phyloP scores from a whole-genome alignment of 2,113 vertebrate genomes.

The Eurystomus gularis region DNA sequence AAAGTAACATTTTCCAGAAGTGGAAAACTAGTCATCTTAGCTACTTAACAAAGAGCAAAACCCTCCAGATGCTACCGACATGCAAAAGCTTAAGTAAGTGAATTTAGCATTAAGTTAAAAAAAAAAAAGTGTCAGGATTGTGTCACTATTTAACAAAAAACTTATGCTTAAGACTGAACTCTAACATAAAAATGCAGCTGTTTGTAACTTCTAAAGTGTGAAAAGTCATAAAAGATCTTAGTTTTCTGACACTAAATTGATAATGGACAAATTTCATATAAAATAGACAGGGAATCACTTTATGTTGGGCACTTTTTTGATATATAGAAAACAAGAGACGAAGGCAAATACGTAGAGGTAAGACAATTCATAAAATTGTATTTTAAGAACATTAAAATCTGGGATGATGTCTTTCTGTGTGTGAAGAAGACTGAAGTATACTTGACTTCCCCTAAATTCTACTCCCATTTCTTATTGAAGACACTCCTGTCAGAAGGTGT shows the following conservation, averaged over 20 bases:
- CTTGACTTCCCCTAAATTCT: not conserved
- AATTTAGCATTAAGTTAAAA: not conserved
- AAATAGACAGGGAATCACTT: not conserved
- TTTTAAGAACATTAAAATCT: not conserved
- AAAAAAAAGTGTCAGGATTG: not conserved
- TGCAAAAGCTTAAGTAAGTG: not conserved
- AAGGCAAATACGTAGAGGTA: not conserved
- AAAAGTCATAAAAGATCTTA: accelerated
- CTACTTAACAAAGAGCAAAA: constrained; percentile 14
- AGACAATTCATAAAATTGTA: not conserved
- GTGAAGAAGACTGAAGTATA: not conserved
- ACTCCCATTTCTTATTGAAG: not conserved
- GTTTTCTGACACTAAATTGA: not conserved
- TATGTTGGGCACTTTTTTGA: not conserved
- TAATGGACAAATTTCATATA: not conserved
- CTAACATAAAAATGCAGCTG: not conserved
- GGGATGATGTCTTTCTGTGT: not conserved
- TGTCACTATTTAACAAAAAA: not conserved
- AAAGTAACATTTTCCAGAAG: constrained; percentile 54
- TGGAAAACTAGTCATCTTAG: not conserved
- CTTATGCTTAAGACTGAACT: not conserved
- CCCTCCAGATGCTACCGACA: constrained; percentile 16
- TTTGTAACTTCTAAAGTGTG: not conserved
- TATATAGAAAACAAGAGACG: not conserved
- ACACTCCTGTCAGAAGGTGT: not conserved